Evolutionary conservation across 2,797 vertebrate genomes (phyloP), one percentile per base, ranked within the genome.

Genomic region (Onychomys arenicola): DNA sequence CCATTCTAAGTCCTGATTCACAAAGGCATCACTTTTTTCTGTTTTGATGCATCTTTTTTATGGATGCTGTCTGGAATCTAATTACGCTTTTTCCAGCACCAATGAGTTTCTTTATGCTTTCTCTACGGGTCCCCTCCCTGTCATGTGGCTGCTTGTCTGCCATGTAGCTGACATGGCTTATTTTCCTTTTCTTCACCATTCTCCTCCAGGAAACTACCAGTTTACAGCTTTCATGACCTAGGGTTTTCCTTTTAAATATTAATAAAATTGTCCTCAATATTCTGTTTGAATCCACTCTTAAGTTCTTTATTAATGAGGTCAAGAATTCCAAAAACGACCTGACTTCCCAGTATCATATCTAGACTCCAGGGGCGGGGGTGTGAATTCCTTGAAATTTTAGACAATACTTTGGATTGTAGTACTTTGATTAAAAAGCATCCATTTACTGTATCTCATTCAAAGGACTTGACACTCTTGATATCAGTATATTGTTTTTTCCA

Each of bases 401-500:
- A 27, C 29, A 87, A 87, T 37, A 37, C 23, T n/a, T 86, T 86
- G 34, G 34, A 86, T 71, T 71, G 34, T 37, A 27, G 12, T 37
- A 37, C 76, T 34, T 78, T 34, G 16, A 52, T 96, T 77, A 32
- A 84, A 90, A 40, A 73, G 43, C 6, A 6, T 0, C 82, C n/a
- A 61, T 91, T 96, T 80, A 94, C 13, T 11, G 43, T 82, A 67
- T 78, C 12, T 82, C 52, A 37, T 90, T 95, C 27, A 67, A 93
- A 96, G 76, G 27, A 37, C n/a, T 89, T 21, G 80, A 61, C 71
- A 80, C n/a, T 71, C 40, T 96, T 94, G 71, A 67, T 94, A 92
- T 96, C 49, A 92, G 67, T 52, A 78, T 34, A 92, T 43, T 95
- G 89, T 90, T 95, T 83, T 16, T 23, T 52, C 29, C 76, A 59